Base-by-base conservation (phyloP, 2,797 vertebrate species). In the Melanotaenia parkinsoni region DNA sequence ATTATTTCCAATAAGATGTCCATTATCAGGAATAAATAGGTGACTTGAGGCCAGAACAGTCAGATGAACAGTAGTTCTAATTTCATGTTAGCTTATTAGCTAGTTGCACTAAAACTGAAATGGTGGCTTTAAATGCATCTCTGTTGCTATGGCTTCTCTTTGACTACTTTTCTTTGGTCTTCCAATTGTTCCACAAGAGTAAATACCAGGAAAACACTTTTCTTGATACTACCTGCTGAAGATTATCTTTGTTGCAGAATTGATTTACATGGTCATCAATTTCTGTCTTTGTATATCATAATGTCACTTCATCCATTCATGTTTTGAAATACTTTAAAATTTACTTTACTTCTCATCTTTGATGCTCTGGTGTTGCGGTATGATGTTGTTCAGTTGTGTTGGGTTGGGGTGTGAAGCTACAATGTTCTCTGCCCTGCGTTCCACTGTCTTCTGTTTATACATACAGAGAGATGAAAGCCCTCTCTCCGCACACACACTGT, bases 381-480 rank as follows among this genome's bases (percentile, higher is more conserved):
- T 65, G 58, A 77, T 72, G 30, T 63, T 72, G 58, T 62, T 70
- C 47, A 38, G 70, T 63, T 18, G 53, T 75, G 79, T 65, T 70
- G 63, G 67, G 61, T 40, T 82, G 26, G 67, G 77, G 62, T 86
- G 83, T 86, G 72, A 82, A 70, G 81, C 82, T 67, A 63, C 74
- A 5, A 81, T 80, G 83, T 77, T 88, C 86, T 78, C 79, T 72
- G 64, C 72, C 60, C 79, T 32, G 77, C 63, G 77, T 89, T 87
- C 85, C 85, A 84, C 67, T 74, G 79, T 88, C 85, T 89, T 88
- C 86, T 88, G 86, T 91, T 79, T 72, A 91, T 91, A 92, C 92
- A 91, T 77, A 83, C 79, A 35, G 83, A 67, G 79, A 90, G 89
- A 93, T 92, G 89, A 92, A 92, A 92, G 92, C 59, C 61, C 82